Conservation (phyloP, 2,888 invertebrate species). For the Leptopilina syphax region DNA sequence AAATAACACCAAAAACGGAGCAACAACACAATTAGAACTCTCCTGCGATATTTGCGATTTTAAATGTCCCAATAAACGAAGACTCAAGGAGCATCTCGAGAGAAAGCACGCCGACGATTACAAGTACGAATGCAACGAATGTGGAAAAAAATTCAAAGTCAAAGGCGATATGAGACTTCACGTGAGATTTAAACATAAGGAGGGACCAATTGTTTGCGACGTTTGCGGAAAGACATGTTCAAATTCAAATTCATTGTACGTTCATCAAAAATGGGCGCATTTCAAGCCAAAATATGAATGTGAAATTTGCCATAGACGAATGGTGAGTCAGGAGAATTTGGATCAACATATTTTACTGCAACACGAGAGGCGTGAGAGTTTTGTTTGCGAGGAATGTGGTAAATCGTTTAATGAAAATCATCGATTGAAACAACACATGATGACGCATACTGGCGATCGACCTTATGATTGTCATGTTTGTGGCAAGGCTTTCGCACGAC, state of each 20-base stretch:
- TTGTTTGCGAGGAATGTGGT: constrained; percentile 60
- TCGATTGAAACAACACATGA: constrained; percentile 55
- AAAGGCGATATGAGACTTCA: constrained; percentile 71
- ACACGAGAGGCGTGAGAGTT: constrained; percentile 61
- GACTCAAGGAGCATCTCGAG: constrained; percentile 68
- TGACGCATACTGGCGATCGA: constrained; percentile 58
- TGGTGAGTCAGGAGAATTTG: constrained; percentile 68
- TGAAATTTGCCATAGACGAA: constrained; percentile 65
- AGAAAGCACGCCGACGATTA: constrained; percentile 67
- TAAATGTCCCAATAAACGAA: constrained; percentile 65
- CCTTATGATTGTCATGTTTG: constrained; percentile 57
- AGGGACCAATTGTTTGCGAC: constrained; percentile 69
- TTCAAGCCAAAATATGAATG: constrained; percentile 70
- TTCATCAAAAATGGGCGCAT: constrained; percentile 71
- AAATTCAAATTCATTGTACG: constrained; percentile 69
- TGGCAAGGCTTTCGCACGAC: constrained; percentile 51
- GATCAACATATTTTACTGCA: constrained; percentile 67
- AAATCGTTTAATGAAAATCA: constrained; percentile 58
- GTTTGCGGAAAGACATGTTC: constrained; percentile 71
- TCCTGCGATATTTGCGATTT: constrained; percentile 63
- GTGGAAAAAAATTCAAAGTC: constrained; percentile 70
- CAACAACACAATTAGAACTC: constrained; percentile 37
- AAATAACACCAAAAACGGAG: constrained; percentile 27
- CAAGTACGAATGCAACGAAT: constrained; percentile 67
- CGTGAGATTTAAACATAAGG: constrained; percentile 69